These are phyloP conservation scores for Drosophila rhopaloa DNA, from an alignment of 1,140 invertebrate genomes.

Conservation along the genomic window DNA sequence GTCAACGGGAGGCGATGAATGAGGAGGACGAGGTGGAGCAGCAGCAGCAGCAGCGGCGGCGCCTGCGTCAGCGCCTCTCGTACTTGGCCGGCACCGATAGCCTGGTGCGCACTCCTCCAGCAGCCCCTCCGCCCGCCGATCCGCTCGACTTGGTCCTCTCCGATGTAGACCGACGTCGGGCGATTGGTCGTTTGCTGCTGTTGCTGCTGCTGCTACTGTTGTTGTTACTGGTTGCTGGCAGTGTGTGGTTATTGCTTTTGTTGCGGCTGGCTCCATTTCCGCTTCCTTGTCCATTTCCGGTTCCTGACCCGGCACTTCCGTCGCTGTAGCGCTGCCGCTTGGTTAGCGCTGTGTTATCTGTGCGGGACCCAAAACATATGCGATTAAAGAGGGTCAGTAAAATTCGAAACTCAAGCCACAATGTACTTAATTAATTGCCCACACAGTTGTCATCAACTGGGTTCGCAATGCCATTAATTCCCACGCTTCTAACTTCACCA, in stretches of 20 bases:
- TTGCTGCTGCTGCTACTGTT: constrained; percentile 11
- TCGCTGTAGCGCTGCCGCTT: constrained; percentile 70
- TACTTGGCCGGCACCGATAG: constrained; percentile 75
- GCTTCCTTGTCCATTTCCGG: constrained; percentile 28
- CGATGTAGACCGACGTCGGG: constrained; percentile 54
- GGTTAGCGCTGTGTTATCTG: constrained; percentile 50
- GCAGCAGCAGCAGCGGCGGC: constrained; percentile 62
- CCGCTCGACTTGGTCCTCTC: constrained; percentile 50
- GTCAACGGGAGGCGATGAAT: constrained; percentile 16
- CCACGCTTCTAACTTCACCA: constrained; percentile 43
- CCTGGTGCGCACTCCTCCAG: constrained; percentile 64
- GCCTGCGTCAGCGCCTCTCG: constrained; percentile 76
- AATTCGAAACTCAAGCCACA: constrained; percentile 13
- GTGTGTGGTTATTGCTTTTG: constrained; percentile 77
- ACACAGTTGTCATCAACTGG: constrained; percentile 59
- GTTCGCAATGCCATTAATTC: constrained; percentile 44
- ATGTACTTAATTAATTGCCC: constrained; percentile 37
- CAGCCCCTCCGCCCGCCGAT: constrained; percentile 26
- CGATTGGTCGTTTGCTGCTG: constrained; percentile 19
- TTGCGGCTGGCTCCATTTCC: constrained; percentile 49
- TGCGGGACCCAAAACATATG: neutral
- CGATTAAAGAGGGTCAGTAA: constrained; percentile 24
- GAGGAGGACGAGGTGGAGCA: constrained; percentile 28
- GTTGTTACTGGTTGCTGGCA: constrained; percentile 64
- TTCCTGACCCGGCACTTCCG: constrained; percentile 29